These are phyloP conservation scores for Drosophila lini DNA, from an alignment of 1,140 invertebrate species.

Conservation along the genomic window DNA sequence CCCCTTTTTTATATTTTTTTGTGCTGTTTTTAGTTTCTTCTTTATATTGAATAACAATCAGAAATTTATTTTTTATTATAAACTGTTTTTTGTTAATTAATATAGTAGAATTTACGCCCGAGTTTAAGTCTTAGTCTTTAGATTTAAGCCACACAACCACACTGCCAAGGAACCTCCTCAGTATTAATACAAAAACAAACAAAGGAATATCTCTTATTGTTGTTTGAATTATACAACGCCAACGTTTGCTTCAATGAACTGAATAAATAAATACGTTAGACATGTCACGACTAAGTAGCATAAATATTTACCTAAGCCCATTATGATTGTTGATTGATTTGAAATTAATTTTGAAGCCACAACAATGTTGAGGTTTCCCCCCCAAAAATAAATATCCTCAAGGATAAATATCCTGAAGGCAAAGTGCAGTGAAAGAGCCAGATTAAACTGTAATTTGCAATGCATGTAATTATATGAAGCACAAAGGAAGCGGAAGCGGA, in stretches of 20 bases:
- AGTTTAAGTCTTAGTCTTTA: background rate
- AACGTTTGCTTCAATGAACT: constrained; percentile 1
- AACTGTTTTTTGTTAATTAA: background rate
- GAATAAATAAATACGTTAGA: constrained; percentile 5
- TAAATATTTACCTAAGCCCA: constrained; percentile 61
- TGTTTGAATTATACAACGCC: background rate
- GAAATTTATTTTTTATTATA: no score
- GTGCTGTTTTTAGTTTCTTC: background rate
- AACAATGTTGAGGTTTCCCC: constrained; percentile 30
- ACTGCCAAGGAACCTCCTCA: background rate
- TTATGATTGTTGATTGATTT: constrained; percentile 64
- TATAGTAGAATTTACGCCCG: background rate
- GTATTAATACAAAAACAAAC: background rate
- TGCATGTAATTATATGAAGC: constrained; percentile 63
- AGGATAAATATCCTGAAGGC: background rate
- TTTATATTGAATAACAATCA: no score
- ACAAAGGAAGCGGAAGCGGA: constrained; percentile 18
- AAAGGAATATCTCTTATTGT: background rate
- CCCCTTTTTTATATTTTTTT: background rate
- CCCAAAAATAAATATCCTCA: constrained; percentile 46
- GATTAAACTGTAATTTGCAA: constrained; percentile 46
- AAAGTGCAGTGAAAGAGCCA: background rate
- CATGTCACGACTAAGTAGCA: constrained; percentile 47
- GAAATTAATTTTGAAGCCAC: constrained; percentile 45
- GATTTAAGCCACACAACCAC: background rate